Base-by-base conservation (phyloP, 2,113 vertebrate genomes). In the Scomber colias region DNA sequence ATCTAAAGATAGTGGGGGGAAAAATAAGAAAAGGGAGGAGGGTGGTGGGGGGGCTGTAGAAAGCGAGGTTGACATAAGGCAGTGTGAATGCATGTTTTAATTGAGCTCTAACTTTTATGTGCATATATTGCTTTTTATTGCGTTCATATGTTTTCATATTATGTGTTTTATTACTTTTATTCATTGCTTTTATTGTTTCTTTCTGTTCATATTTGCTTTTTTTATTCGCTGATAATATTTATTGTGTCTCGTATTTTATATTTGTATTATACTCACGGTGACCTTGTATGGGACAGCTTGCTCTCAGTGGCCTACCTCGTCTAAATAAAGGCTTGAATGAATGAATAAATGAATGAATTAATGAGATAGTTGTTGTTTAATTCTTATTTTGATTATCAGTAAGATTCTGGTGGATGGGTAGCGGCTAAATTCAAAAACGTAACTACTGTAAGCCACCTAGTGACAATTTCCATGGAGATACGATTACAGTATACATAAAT, bases 331-430 rank as follows among this genome's bases (percentile, higher is more conserved):
- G 35, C 9, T 40, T 9, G 6, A 40, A 40, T 40, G 35, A 40
- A 40, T 40, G 35, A 40, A 40, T 27, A 27, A 27, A 27, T 9
- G 6, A 40, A 40, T 40, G 35, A 40, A 40, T 40, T 7, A 40
- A 40, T 40, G 35, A 40, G 35, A 9, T 27, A 40, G 6, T 7
- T 30, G 67, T 73, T 79, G 49, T 40, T 51, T 55, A 55, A 70
- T 81, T 30, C 66, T 49, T 79, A 59, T 57, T 75, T 75, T 80
- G 30, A 35, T 53, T 21, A 81, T 86, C 68, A 54, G 63, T 67
- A 35, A 55, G 45, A 70, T 48, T 59, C 6, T 27, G 40, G 54
- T 56, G 57, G 69, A 61, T 46, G 30, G 64, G 12, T 11, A 51
- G 62, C 59, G 68, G 56, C 49, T 77, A 4, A 61, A 77, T 86